Percentiles rank a stretch among this genome's conserved stretches.
phyloP scores from a whole-genome alignment of 2,797 vertebrate genomes.

The Cossypha caffra region DNA sequence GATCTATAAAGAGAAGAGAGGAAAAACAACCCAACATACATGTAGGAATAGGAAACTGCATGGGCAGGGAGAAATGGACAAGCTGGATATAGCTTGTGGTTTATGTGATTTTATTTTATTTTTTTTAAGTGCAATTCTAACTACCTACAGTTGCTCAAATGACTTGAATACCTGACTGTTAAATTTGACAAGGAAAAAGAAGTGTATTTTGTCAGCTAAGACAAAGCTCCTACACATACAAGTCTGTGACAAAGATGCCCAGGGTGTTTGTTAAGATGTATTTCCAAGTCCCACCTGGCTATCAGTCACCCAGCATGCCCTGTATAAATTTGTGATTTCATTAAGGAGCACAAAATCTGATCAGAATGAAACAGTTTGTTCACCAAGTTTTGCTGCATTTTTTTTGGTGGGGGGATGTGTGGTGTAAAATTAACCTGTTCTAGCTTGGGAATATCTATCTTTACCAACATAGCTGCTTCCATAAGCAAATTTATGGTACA shows the following conservation, averaged over 20 bases:
- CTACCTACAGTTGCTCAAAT: neutral
- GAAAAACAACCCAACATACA: neutral
- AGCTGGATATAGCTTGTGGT: neutral
- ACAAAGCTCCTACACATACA: neutral
- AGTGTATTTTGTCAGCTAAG: neutral
- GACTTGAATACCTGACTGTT: neutral
- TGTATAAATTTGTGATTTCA: neutral
- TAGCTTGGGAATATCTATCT: neutral
- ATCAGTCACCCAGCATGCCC: neutral
- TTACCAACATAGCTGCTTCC: neutral
- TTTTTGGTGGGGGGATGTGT: accelerated
- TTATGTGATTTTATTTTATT: neutral
- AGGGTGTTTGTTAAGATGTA: neutral
- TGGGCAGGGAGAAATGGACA: neutral
- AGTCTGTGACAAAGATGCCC: neutral
- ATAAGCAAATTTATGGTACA: neutral
- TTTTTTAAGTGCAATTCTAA: neutral
- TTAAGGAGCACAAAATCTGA: neutral
- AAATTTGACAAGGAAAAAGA: neutral
- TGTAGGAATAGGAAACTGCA: neutral
- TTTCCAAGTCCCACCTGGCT: neutral
- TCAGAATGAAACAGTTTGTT: neutral
- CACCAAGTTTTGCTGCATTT: neutral
- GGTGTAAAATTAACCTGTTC: neutral
- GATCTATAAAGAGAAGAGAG: neutral